Evolutionary conservation across 2,888 invertebrate species (phyloP).

Genomic region (Dynastes maya): DNA sequence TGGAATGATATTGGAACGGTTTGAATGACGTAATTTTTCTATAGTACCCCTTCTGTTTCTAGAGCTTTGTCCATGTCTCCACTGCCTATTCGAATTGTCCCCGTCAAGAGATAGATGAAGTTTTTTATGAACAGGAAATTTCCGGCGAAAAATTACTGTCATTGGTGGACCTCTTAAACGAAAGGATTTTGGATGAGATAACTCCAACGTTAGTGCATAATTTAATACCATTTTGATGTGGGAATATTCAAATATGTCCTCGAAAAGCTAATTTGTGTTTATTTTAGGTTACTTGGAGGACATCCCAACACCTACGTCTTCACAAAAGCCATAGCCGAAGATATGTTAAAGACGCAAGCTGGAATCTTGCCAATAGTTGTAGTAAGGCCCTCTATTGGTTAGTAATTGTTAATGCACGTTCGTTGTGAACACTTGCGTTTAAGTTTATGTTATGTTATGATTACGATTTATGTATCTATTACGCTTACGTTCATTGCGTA

Average conservation of each 20-base stretch:
- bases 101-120: conserved; percentile 71
- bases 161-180: conserved; percentile 68
- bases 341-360: conserved; percentile 78
- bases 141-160: conserved; percentile 65
- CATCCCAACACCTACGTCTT: conserved; percentile 86
- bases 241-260: neutral
- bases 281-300: conserved; percentile 48
- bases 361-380: conserved; percentile 83
- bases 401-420: conserved; percentile 55
- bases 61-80: conserved; percentile 74
- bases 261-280: neutral
- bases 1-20: no score
- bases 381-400: conserved; percentile 88
- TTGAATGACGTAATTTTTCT: neutral
- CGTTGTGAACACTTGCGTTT: no score
- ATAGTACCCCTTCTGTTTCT: conserved; percentile 60
- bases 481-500: no score
- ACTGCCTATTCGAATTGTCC: conserved; percentile 79
- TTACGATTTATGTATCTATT: no score
- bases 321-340: conserved; percentile 91
- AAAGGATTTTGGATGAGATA: conserved; percentile 64
- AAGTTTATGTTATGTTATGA: no score
- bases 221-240: neutral
- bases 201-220: conserved; percentile 63
- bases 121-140: conserved; percentile 70